Evolutionary conservation across 2,113 vertebrate species (phyloP), one percentile per base, ranked within the genome.

Genomic region (Pithys albifrons): DNA sequence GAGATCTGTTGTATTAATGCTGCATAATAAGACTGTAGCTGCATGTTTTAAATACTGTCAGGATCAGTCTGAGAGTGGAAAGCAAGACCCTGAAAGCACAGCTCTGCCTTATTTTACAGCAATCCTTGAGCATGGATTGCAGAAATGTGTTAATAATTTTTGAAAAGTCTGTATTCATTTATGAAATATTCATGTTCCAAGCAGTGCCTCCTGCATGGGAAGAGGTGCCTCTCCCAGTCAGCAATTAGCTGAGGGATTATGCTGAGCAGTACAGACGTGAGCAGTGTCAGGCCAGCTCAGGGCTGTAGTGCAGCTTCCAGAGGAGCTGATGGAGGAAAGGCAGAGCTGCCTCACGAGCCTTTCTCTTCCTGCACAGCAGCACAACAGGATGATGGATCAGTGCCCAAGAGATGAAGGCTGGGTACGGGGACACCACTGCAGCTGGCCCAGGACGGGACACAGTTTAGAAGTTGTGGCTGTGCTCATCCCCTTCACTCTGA

Each of bases 91-190:
- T 65, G 77, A 75, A 78, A 88, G 45, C 52, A 45, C 7, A 15
- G 28, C 41, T 55, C 45, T 19, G 39, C 39, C 57, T 72, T 74
- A 18, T 70, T 91, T 58, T 73, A 27, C 70, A 78, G 49, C 57
- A 67, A 10, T 57, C 73, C 84, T 69, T 64, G 45, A 61, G n/a
- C 39, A 23, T 0, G 41, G 39, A 5, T 75, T 89, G 80, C 86
- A 89, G 69, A 87, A 92, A 69, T 57, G 57, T 75, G 84, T 52
- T 92, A 66, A n/a, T 81, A 70, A 69, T 87, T 92, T 89, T 75
- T 75, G 72, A 70, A 37, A 77, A 71, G 41, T 49, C 75, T 92
- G 73, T 39, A 25, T 84, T 92, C 27, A 1, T 85, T 88, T 83
- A 64, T 82, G 85, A 88, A 90, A 74, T 39, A 77, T 46, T 85